These are phyloP conservation scores for Oscheius sp. DNA, from an alignment of 2,888 invertebrate genomes.

Conservation along the genomic window DNA sequence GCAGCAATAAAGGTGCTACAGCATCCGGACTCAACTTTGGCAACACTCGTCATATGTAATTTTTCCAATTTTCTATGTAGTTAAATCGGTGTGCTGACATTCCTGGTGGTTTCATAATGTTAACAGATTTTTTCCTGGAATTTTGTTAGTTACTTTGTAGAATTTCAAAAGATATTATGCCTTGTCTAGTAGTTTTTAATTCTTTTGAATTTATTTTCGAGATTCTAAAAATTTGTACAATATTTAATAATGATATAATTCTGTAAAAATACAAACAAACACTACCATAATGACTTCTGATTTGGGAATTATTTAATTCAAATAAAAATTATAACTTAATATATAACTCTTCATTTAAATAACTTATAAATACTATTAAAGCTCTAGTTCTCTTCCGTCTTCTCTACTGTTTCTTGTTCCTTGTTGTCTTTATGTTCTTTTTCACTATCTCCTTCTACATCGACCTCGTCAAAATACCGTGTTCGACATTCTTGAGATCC, in stretches of 20 bases:
- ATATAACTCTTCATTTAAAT: neutral
- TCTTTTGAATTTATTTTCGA: too few relatives aligned
- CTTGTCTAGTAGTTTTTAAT: too few relatives aligned
- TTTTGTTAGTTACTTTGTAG: too few relatives aligned
- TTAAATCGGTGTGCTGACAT: too few relatives aligned
- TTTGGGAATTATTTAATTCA: too few relatives aligned
- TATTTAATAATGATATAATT: too few relatives aligned
- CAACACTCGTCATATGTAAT: conserved; percentile 84
- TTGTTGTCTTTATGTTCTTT: neutral
- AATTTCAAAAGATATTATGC: too few relatives aligned
- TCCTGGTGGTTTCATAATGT: too few relatives aligned
- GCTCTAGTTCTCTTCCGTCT: neutral
- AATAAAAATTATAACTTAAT: neutral
- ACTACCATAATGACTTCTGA: too few relatives aligned
- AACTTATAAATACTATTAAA: neutral
- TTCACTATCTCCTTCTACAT: neutral
- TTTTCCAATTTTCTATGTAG: neutral
- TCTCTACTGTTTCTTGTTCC: neutral
- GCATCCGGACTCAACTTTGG: conserved; percentile 96
- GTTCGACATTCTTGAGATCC: conserved; percentile 35
- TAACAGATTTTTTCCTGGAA: too few relatives aligned
- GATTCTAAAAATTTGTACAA: too few relatives aligned
- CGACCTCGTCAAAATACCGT: conserved; percentile 35
- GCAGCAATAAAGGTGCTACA: conserved; percentile 94
- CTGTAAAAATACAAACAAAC: too few relatives aligned